Evolutionary conservation across 2,888 invertebrate genomes (phyloP), one percentile per base, ranked within the genome.

Genomic region (Mythimna loreyi): DNA sequence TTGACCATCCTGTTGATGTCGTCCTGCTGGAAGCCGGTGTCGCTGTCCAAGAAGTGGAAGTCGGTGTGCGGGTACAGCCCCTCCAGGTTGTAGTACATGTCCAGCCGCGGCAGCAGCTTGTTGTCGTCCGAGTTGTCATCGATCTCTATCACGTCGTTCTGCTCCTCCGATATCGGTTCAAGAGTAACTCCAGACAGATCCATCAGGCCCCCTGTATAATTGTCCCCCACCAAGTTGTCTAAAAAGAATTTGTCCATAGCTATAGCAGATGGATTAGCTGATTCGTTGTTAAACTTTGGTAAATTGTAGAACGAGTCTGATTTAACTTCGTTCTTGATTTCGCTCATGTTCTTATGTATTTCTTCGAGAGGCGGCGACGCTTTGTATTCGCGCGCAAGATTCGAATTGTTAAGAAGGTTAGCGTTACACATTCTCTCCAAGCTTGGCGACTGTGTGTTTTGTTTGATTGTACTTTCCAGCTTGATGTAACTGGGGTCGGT

Each of bases 101-200:
- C 95, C 57, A 92, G 92, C 0, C 95, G 89, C 7, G 94, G 94
- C 60, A 95, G 80, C 2, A 95, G 83, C 76, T 96, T 96, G 61
- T 90, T 95, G 69, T 96, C 96, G 43, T 96, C 95, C 0, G 96
- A 96, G 77, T 95, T 96, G 67, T 96, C 96, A 56, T 96, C 96
- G 21, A 96, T 96, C 83, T 96, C 96, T 67, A 96, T 96, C 2
- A 96, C 93, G 64, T 95, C 95, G 49, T 90, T 94, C 75, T 94
- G 93, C 30, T 92, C 92, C 5, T 92, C 93, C 0, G 91, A 83
- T 19, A 91, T 89, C 36, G 93, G 94, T 16, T 93, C 92, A 8
- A 95, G 77, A 0, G 92, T 91, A 0, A 92, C 91, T 2, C 89
- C 85, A 1, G 95, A 90, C 3, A 95, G 78, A 71, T 95, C 96